phyloP scores from a whole-genome alignment of 64 coral and sea anemone genomes.

The Actinia tenebrosa region DNA sequence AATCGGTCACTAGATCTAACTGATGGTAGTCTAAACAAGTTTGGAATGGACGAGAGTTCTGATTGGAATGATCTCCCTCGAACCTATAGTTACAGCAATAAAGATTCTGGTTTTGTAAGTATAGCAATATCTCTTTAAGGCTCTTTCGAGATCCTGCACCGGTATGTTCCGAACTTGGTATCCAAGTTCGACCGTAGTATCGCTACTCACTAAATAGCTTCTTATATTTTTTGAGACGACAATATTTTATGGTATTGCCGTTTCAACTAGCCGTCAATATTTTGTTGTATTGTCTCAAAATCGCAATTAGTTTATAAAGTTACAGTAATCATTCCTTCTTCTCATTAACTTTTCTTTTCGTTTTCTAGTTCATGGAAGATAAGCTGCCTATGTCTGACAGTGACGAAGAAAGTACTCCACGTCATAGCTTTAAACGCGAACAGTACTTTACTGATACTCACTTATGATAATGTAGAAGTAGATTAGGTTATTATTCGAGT shows the following conservation, averaged over 20 bases:
- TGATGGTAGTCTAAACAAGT: conserved; percentile 57
- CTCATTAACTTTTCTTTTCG: not conserved
- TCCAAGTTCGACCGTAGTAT: too few relatives aligned
- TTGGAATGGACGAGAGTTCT: conserved; percentile 43
- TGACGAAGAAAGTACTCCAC: conserved; percentile 41
- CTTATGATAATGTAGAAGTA: conserved; percentile 17
- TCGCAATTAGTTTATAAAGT: too few relatives aligned
- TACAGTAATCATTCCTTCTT: too few relatives aligned
- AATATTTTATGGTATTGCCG: too few relatives aligned
- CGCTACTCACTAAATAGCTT: too few relatives aligned
- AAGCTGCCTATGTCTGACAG: conserved; percentile 58
- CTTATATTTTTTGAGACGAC: too few relatives aligned
- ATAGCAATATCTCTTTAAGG: not conserved
- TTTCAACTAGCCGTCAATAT: too few relatives aligned
- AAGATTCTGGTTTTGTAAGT: conserved; percentile 81
- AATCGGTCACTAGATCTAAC: conserved; percentile 8
- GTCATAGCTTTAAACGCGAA: conserved; percentile 60
- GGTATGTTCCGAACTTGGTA: too few relatives aligned
- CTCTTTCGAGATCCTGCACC: not conserved
- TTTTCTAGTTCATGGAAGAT: conserved; percentile 63
- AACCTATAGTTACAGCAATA: conserved; percentile 54
- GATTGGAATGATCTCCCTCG: conserved; percentile 64
- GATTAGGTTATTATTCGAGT: not conserved
- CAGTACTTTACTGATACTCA: conserved; percentile 85
- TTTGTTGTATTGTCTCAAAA: too few relatives aligned